Base-by-base conservation (phyloP, 64 coral and sea anemone genomes). In the Cladopsammia gracilis region DNA sequence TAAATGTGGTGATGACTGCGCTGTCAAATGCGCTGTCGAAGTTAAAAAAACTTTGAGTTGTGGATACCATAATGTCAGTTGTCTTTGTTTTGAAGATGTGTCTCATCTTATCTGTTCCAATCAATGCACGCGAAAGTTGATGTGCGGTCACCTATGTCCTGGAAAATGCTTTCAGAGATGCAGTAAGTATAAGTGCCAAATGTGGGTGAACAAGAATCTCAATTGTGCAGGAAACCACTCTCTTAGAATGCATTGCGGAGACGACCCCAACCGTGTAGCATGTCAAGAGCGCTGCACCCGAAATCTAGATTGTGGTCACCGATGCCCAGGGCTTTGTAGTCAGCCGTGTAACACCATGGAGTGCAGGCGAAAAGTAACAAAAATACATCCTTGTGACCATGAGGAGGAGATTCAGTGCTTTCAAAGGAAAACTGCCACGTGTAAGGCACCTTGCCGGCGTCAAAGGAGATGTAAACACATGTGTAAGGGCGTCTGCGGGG, bases 1-100 rank as follows among this genome's bases (percentile, higher is more conserved):
- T 3, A 95, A 65, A 50, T 91, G 94, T 73, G 64, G 64, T 23
- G 83, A 91, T 20, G 83, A 68, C 68, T 91, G 88, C 45, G 45
- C 19, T 1, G 15, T 64, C 9, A 62, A 65, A 48, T 89, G 87
- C 50, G 43, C 57, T 20, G 44, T 14, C 57, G 15, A 18, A 18
- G 62, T 77, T 51, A 45, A 10, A 5, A 89, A 89, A 24, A 22
- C 57, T 23, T 43, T 89, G 52, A 15, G 50, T 18, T 89, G 87
- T 77, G 58, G 72, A 77, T 48, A 60, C 19, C 87, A 89, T 25
- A 49, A 64, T 19, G 25, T 87, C 51, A 66, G 57, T 10, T 1
- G 43, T 22, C 72, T 16, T 24, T 89, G 87, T 43, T 50, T 16
- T 4, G 56, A 64, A 5, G 25, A 89, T 24, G 57, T 77, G 2